A percentile compares a stretch with the other conserved stretches of the same genome.
Conservation (phyloP, 1,140 invertebrate species). For the Hypothenemus hampei region DNA sequence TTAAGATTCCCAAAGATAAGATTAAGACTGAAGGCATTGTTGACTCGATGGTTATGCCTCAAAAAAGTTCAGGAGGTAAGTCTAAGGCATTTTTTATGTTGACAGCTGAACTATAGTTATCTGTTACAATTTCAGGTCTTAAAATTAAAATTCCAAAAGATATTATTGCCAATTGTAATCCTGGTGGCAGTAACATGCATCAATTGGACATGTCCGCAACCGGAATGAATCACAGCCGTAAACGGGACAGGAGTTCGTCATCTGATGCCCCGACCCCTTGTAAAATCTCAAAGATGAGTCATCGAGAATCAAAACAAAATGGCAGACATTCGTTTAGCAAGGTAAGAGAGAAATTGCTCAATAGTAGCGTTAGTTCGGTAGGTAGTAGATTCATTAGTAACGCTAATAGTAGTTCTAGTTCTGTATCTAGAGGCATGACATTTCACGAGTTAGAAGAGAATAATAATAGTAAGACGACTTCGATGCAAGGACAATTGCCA, state of each 20-base stretch:
- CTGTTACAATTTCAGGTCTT: slow-evolving; percentile 36
- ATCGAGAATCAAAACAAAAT: slow-evolving; percentile 40
- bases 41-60: slow-evolving; percentile 33
- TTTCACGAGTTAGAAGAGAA: too few species aligned
- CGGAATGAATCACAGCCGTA: slow-evolving; percentile 34
- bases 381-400: slow-evolving; percentile 28
- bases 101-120: neutral
- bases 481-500: too few species aligned
- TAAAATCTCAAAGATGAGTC: slow-evolving; percentile 29
- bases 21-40: slow-evolving; percentile 47
- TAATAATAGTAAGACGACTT: too few species aligned
- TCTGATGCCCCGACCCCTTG: slow-evolving; percentile 9
- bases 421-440: too few species aligned
- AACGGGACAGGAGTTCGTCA: slow-evolving; percentile 38
- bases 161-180: slow-evolving; percentile 41
- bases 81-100: neutral
- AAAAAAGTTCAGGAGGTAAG: slow-evolving; percentile 30
- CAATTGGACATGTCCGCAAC: slow-evolving; percentile 20
- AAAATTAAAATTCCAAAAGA: slow-evolving; percentile 57
- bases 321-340: slow-evolving; percentile 41
- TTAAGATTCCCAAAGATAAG: slow-evolving; percentile 60
- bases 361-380: slow-evolving; percentile 20
- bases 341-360: slow-evolving; percentile 39
- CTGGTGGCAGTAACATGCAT: slow-evolving; percentile 24
- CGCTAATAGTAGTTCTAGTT: slow-evolving; percentile 3